Base-by-base conservation (phyloP, 2,888 invertebrate species). In the Drosophila conformis region DNA sequence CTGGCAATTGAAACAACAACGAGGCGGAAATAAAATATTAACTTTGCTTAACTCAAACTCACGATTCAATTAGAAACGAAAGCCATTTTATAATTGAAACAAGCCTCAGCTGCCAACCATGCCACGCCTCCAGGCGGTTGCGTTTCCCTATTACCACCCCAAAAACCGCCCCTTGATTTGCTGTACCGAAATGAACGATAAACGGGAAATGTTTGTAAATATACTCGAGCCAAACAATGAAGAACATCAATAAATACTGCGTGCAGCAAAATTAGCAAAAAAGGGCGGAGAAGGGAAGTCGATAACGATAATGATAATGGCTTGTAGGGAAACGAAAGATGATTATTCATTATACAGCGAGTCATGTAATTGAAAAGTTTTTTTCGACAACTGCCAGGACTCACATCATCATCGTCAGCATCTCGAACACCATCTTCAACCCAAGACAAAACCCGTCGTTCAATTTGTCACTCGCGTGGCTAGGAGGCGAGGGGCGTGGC, bases 61-160 rank as follows among this genome's bases (percentile, higher is more conserved):
- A 63, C 79, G 82, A 84, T 90, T 90, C 89, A 88, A 91, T 90
- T 90, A 85, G 82, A 80, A 88, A 76, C 83, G 78, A 91, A 91
- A 90, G 91, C 91, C 90, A 90, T 91, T 91, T 90, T 90, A 83
- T 90, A 90, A 91, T 87, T 91, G 87, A 90, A 90, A 83, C 81
- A 69, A 75, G 69, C 68, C 27, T 49, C 10, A 31, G 66, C 40
- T 72, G 60, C 42, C 57, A 54, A 69, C 61, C 63, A 66, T 7
- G 38, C 60, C 60, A 46, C 62, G 57, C 65, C 58, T 51, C n/a
- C 15, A 42, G 59, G 64, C 65, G 27, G 0, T n/a, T 36, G 13
- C 25, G 25, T 21, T 15, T 57, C 40, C 29, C 31, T 2, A 31
- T 4, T 15, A 29, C 35, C 29, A 27, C 5, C 49, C 35, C 38